Percentiles rank a stretch among this genome's conserved stretches.
These are phyloP conservation scores for Procambarus virginalis DNA, from an alignment of 1,140 invertebrate genomes.

Conservation along the genomic window DNA sequence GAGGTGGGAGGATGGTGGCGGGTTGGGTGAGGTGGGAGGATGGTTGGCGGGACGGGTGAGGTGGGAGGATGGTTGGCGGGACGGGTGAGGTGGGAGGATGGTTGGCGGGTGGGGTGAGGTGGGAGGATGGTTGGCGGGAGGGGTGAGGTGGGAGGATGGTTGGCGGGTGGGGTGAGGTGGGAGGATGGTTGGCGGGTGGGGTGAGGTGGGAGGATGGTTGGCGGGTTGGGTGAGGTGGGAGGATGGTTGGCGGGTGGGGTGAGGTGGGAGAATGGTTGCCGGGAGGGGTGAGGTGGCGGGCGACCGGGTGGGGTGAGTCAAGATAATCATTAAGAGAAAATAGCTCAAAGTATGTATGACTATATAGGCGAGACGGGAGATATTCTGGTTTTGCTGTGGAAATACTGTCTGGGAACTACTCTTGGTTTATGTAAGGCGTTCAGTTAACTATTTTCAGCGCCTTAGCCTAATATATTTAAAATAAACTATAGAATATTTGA, in stretches of 20 bases:
- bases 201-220: background rate
- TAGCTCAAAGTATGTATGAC: too few species aligned
- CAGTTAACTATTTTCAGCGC: background rate
- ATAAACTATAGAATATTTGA: too few species aligned
- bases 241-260: too few species aligned
- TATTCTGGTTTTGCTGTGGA: too few species aligned
- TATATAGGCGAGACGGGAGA: background rate
- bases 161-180: background rate
- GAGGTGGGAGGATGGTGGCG: too few species aligned
- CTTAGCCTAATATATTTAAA: too few species aligned
- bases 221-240: background rate
- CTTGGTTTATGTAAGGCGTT: background rate
- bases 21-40: too few species aligned
- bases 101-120: background rate
- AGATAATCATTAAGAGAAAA: too few species aligned
- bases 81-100: background rate
- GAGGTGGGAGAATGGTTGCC: background rate
- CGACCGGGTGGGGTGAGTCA: background rate
- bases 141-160: constrained; percentile 2
- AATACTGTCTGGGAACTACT: background rate
- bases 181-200: background rate
- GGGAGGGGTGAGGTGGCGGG: background rate
- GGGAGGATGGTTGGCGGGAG: background rate
- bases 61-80: too few species aligned
- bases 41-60: too few species aligned